Evolutionary conservation across 2,888 invertebrate genomes (phyloP).

Genomic region (Oscheius sp.): DNA sequence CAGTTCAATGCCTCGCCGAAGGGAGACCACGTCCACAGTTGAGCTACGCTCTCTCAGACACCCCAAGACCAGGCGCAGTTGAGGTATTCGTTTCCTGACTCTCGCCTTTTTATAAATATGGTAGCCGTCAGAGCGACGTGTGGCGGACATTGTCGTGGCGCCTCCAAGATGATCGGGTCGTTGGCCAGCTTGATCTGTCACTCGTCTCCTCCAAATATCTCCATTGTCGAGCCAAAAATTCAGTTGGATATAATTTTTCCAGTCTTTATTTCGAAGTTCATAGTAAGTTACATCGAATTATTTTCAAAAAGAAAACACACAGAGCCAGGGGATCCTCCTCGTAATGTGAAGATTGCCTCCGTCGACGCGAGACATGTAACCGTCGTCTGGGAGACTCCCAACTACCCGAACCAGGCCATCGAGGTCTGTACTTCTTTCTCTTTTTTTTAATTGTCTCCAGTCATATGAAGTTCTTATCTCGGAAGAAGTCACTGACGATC

Average conservation of each 20-base stretch:
- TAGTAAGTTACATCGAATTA: conserved; percentile 42
- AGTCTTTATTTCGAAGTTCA: conserved; percentile 48
- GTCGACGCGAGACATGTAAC: conserved; percentile 48
- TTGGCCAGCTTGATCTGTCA: conserved; percentile 20
- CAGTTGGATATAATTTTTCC: conserved; percentile 48
- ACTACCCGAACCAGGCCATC: conserved; percentile 51
- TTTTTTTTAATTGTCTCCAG: conserved; percentile 7
- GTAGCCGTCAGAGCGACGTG: conserved; percentile 42
- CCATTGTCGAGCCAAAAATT: conserved; percentile 54
- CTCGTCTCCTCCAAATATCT: conserved; percentile 47
- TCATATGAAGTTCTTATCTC: conserved; percentile 24
- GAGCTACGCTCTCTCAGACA: conserved; percentile 32
- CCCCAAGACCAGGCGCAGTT: not conserved
- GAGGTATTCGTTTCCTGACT: conserved; percentile 14
- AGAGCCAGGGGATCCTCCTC: conserved; percentile 60
- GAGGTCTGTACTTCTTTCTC: conserved; percentile 2
- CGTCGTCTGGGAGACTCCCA: conserved; percentile 50
- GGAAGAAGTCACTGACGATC: not conserved
- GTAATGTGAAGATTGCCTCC: conserved; percentile 46
- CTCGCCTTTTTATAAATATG: conserved; percentile 21
- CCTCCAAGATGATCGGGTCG: conserved; percentile 6
- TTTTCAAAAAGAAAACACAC: conserved; percentile 13
- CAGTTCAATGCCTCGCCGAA: conserved; percentile 44
- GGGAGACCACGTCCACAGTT: conserved; percentile 50
- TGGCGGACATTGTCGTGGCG: conserved; percentile 41